Evolutionary conservation across 37 sponge, comb jelly and placozoan species (phyloP), one percentile per base, ranked within the genome.

Genomic region (Dysidea cf. avara): DNA sequence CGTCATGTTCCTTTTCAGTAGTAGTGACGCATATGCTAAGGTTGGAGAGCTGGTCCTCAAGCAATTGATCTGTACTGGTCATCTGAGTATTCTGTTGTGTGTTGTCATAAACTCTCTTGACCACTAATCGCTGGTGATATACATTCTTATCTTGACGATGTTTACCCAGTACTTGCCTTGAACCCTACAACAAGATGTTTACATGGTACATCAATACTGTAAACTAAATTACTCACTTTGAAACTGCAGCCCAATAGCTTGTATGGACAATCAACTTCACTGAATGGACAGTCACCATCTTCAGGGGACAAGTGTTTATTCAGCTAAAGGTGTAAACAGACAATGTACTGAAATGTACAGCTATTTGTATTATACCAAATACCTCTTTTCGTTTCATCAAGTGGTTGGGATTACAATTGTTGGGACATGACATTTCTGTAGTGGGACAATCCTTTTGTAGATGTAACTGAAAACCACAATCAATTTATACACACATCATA

Each of bases 241-340:
- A 72, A 77, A 3, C 66, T 38, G 34, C 85, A 84, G 0, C 79
- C 79, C 26, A 46, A 76, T 0, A 31, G 16, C 9, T 7, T 32
- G 65, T 39, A 84, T 22, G 85, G 85, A 65, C 85, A 84, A 17
- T 18, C 18, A 3, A 84, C 56, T 18, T 68, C 68, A 29, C 62
- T 6, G 28, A 84, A 74, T 37, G 85, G 85, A 53, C 85, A 84
- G 58, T 53, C 53, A 6, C 85, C 85, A 50, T 28, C 18, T 20
- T 39, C 78, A 9, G 62, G n/a, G 2, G 26, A 36, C 24, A 78
- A 28, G 39, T 84, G 85, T 18, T 54, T 21, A 57, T 78, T 60
- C 0, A 84, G 66, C 85, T 84, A n/a, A n/a, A n/a, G n/a, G n/a
- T n/a, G n/a, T n/a, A n/a, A n/a, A n/a, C n/a, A n/a, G n/a, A n/a